Evolutionary conservation across 2,888 invertebrate species (phyloP).

Genomic region (Leistus spinibarbis): DNA sequence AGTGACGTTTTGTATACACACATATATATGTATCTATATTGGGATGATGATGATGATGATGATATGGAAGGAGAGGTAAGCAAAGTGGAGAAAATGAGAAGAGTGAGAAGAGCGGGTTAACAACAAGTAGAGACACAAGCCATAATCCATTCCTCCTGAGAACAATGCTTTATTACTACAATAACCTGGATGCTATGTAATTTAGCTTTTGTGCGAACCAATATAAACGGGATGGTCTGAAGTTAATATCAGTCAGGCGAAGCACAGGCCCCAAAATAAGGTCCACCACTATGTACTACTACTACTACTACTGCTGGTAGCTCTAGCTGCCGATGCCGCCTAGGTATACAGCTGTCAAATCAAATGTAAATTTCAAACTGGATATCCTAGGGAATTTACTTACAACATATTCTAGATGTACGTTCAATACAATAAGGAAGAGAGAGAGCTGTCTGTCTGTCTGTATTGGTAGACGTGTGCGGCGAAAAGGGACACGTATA

Average conservation of each 20-base stretch:
- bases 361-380: conserved; percentile 31
- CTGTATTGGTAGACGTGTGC: background rate
- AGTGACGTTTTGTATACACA: background rate
- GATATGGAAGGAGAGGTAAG: background rate
- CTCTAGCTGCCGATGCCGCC: background rate
- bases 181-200: conserved; percentile 55
- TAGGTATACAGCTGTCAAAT: conserved; percentile 33
- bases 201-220: conserved; percentile 52
- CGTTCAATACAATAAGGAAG: background rate
- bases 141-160: conserved; percentile 56
- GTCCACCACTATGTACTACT: background rate
- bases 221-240: conserved; percentile 19
- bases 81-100: background rate
- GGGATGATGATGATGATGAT: too few species aligned
- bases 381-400: conserved; percentile 17
- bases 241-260: conserved; percentile 33
- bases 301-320: background rate
- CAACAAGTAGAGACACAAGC: conserved; percentile 7
- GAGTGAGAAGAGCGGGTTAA: background rate
- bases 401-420: background rate
- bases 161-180: conserved; percentile 58
- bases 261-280: background rate
- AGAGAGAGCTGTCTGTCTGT: too few species aligned
- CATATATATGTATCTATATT: background rate
- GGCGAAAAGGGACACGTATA: background rate